These are phyloP conservation scores for Tichodroma muraria DNA, from an alignment of 2,113 vertebrate genomes.

Conservation along the genomic window DNA sequence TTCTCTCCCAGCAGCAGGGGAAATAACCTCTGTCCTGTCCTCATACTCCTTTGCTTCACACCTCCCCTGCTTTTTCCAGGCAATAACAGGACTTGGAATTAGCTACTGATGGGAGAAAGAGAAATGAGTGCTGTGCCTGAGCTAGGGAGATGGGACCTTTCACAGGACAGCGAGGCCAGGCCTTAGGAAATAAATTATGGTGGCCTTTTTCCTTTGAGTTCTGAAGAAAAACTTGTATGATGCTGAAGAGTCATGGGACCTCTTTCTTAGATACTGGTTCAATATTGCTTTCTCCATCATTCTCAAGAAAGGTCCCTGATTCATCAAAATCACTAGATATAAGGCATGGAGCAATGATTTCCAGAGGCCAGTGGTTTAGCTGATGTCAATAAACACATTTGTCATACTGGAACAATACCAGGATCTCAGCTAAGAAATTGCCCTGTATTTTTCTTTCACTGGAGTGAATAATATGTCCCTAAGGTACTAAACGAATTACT, in stretches of 20 bases:
- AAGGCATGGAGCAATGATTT: not conserved
- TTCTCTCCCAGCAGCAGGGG: not conserved
- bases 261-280: not conserved
- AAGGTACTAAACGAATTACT: not conserved
- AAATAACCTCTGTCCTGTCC: not conserved
- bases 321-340: not conserved
- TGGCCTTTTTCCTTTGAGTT: not conserved
- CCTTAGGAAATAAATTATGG: not conserved
- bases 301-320: not conserved
- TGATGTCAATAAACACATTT: not conserved
- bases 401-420: not conserved
- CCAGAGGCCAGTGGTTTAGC: not conserved
- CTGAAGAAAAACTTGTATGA: not conserved
- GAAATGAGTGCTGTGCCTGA: not conserved
- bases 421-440: not conserved
- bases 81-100: not conserved
- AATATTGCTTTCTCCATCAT: not conserved
- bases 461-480: not conserved
- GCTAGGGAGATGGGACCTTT: not conserved
- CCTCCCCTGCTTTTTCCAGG: not conserved
- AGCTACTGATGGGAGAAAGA: not conserved
- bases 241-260: not conserved
- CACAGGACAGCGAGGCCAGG: not conserved
- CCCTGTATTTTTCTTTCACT: not conserved
- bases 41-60: not conserved